phyloP scores from a whole-genome alignment of 1,140 invertebrate species.

The Pogonomyrmex californicus region DNA sequence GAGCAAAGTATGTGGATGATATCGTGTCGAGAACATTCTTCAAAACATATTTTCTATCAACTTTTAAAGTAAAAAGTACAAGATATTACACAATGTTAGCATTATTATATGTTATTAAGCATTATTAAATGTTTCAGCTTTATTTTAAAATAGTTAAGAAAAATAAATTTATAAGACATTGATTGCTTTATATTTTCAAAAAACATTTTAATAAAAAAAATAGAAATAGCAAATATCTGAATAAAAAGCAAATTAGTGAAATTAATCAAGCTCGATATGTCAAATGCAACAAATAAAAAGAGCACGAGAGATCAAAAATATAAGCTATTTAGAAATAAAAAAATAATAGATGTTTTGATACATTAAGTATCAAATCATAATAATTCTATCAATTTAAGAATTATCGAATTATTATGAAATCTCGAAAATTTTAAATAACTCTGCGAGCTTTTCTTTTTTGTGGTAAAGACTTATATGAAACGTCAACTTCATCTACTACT shows the following conservation, averaged over 20 bases:
- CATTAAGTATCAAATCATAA: background rate
- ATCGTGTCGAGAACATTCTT: slow-evolving; percentile 46
- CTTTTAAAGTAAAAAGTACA: slow-evolving; percentile 14
- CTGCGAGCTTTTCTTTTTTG: background rate
- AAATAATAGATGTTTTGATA: background rate
- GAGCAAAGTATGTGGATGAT: slow-evolving; percentile 49
- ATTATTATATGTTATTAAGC: background rate
- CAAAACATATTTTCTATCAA: slow-evolving; percentile 44
- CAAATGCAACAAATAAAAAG: too few relatives aligned
- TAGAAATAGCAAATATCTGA: background rate
- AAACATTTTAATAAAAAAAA: background rate
- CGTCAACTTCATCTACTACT: slow-evolving; percentile 55
- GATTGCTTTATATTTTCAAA: background rate
- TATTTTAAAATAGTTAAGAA: background rate
- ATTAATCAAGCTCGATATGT: too few relatives aligned
- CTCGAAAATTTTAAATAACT: background rate
- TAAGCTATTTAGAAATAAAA: too few relatives aligned
- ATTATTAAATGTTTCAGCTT: background rate
- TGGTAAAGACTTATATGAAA: slow-evolving; percentile 2
- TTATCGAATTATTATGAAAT: background rate
- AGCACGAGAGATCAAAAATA: too few relatives aligned
- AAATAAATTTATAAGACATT: background rate
- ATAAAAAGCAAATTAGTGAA: background rate
- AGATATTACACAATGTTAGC: background rate
- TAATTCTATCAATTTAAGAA: background rate